Conservation (phyloP, 2,888 invertebrate species). For the Rhaphigaster nebulosa region DNA sequence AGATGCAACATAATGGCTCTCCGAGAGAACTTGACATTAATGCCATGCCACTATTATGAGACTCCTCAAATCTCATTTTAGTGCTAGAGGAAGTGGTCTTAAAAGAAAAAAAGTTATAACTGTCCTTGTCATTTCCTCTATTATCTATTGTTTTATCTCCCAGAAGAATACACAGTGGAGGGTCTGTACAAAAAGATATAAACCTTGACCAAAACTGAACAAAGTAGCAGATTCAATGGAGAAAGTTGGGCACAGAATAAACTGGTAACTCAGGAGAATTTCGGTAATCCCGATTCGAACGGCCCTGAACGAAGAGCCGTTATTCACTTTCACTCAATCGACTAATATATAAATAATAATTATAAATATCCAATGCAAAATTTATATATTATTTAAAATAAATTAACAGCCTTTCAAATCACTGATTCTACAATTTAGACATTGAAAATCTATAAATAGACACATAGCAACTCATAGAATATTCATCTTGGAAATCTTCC, state of each 20-base stretch:
- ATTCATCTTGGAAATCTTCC: background rate
- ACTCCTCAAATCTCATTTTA: background rate
- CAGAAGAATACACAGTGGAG: constrained; percentile 17
- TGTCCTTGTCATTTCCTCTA: constrained; percentile 24
- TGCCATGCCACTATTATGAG: background rate
- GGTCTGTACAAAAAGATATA: background rate
- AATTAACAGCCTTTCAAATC: background rate
- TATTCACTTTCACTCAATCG: background rate
- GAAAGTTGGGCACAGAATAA: background rate
- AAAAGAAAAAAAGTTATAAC: constrained; percentile 33
- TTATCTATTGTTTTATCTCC: constrained; percentile 41
- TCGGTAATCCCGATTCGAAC: background rate
- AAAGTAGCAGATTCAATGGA: background rate
- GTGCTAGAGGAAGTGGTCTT: background rate
- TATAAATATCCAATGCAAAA: background rate
- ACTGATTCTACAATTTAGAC: background rate
- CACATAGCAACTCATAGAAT: background rate
- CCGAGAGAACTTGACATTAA: background rate
- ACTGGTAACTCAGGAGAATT: background rate
- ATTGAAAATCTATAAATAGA: background rate
- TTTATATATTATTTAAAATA: background rate
- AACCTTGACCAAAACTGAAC: constrained; percentile 22
- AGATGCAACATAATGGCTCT: background rate
- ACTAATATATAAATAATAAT: background rate
- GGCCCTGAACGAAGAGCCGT: background rate